Conservation (phyloP, 2,113 vertebrate genomes). For the Bostrychus sinensis region DNA sequence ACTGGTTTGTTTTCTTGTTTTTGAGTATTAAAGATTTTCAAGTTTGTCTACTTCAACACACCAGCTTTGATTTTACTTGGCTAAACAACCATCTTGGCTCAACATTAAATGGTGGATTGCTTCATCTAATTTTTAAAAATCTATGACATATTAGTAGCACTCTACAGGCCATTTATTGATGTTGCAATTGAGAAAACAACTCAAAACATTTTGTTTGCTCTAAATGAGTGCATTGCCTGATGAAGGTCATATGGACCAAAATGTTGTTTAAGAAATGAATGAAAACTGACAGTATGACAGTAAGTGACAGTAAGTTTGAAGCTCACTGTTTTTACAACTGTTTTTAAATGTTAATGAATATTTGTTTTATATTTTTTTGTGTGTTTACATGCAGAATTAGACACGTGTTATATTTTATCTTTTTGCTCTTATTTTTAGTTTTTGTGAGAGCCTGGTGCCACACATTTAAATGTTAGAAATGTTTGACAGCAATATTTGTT, state of each 20-base stretch:
- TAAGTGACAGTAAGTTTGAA: no score
- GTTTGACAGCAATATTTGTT: background rate
- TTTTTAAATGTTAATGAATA: no score
- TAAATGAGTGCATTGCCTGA: no score
- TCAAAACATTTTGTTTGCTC: no score
- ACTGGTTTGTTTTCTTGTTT: slow-evolving; percentile 3
- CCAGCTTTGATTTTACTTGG: background rate
- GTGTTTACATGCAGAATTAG: no score
- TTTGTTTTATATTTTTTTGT: no score
- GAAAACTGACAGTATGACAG: no score
- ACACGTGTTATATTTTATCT: slow-evolving; percentile 32
- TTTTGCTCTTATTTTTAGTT: slow-evolving; percentile 11
- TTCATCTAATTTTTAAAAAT: no score
- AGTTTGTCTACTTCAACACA: background rate
- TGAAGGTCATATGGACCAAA: no score
- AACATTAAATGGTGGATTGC: background rate
- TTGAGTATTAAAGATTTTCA: background rate
- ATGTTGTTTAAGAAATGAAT: no score
- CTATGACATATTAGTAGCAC: background rate
- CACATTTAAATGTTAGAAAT: background rate
- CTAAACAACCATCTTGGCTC: background rate
- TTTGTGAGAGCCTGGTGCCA: background rate
- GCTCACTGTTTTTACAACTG: no score
- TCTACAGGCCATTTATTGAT: slow-evolving; percentile 2
- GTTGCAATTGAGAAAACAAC: slow-evolving; percentile 7